A percentile compares a stretch with the other conserved stretches of the same genome.
Evolutionary conservation across 2,113 vertebrate species (phyloP).

Genomic region (Eurystomus gularis): DNA sequence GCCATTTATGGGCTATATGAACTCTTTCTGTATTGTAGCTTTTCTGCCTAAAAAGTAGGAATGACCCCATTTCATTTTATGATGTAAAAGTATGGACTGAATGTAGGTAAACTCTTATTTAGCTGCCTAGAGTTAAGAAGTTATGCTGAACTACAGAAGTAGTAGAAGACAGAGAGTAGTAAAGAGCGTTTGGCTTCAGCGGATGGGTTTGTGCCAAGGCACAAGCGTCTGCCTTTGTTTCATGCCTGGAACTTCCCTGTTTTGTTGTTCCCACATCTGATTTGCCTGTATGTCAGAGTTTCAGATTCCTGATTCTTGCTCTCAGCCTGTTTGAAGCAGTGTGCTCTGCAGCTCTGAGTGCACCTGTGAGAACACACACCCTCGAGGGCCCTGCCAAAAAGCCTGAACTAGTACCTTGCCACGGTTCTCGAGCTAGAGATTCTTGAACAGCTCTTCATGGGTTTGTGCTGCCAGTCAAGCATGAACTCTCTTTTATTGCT

Average conservation of each 20-base stretch:
- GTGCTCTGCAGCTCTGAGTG: not conserved
- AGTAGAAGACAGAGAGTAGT: not conserved
- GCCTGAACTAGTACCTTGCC: not conserved
- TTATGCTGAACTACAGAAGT: not conserved
- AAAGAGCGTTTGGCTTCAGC: not conserved
- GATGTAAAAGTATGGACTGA: not conserved
- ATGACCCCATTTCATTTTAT: not conserved
- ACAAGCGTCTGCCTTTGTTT: not conserved
- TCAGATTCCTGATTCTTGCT: not conserved
- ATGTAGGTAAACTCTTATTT: not conserved
- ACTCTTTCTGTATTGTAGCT: not conserved
- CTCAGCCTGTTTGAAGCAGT: not conserved
- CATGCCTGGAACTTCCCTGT: not conserved
- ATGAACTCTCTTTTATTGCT: not conserved
- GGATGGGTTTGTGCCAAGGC: not conserved
- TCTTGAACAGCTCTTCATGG: not conserved
- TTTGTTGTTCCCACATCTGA: not conserved
- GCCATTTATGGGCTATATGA: not conserved
- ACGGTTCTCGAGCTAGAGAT: not conserved
- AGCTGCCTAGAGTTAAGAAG: not conserved
- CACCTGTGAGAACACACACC: fast-evolving
- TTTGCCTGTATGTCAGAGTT: not conserved
- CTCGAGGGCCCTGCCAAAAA: not conserved
- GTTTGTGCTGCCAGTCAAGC: not conserved
- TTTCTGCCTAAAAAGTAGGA: not conserved